phyloP scores from a whole-genome alignment of 2,797 vertebrate species.

The Masticophis lateralis region DNA sequence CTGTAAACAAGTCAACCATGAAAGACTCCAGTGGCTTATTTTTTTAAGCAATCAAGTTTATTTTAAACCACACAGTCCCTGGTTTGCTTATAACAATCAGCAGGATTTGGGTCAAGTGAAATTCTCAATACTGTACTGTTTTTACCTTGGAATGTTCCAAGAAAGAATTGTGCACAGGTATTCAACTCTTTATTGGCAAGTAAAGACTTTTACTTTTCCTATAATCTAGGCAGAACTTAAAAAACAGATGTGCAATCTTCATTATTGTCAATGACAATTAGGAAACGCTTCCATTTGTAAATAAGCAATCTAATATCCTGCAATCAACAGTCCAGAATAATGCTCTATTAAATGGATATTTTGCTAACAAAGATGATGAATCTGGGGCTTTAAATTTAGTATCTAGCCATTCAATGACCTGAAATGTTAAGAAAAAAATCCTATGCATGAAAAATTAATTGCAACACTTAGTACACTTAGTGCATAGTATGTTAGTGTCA shows the following conservation, averaged over 20 bases:
- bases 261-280: background rate
- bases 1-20: background rate
- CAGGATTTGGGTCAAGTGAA: background rate
- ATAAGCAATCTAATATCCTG: background rate
- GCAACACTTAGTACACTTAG: background rate
- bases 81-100: background rate
- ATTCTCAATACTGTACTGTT: background rate
- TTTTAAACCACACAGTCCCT: background rate
- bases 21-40: background rate
- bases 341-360: background rate
- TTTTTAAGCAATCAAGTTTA: background rate
- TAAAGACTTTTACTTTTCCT: background rate
- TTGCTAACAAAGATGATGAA: background rate
- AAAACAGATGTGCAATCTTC: conserved; percentile 24
- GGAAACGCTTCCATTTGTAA: background rate
- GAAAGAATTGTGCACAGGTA: background rate
- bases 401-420: background rate
- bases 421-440: background rate
- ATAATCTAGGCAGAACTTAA: background rate
- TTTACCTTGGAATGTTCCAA: background rate
- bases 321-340: background rate
- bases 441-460: background rate
- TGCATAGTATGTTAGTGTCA: background rate
- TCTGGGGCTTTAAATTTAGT: background rate
- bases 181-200: background rate